These are phyloP conservation scores for Passer montanus DNA, from an alignment of 2,113 vertebrate species.

Conservation along the genomic window DNA sequence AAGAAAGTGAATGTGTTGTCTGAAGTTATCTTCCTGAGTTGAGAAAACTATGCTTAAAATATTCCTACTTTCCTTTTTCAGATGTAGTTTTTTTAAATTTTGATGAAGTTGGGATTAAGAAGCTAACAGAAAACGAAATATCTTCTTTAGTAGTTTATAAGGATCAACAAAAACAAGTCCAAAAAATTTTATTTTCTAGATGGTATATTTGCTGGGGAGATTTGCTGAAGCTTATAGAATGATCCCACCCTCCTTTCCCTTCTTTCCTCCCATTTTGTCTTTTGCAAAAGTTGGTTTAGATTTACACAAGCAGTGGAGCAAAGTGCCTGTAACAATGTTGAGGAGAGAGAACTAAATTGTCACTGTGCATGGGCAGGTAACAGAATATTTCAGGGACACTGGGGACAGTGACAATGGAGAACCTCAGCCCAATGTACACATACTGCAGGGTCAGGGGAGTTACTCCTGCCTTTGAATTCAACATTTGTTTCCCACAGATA, in stretches of 20 bases:
- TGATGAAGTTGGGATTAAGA: background rate
- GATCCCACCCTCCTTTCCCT: background rate
- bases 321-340: background rate
- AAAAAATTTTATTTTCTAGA: background rate
- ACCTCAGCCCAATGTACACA: background rate
- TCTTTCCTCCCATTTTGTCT: background rate
- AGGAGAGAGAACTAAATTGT: background rate
- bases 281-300: background rate
- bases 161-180: background rate
- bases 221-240: background rate
- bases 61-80: background rate
- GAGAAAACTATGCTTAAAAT: constrained; percentile 24
- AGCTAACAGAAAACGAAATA: background rate
- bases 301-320: background rate
- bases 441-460: background rate
- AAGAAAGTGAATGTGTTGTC: constrained; percentile 43
- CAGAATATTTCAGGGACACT: background rate
- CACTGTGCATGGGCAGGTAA: background rate
- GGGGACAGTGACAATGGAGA: background rate
- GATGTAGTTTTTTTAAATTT: background rate
- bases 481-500: background rate
- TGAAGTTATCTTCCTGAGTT: constrained; percentile 47
- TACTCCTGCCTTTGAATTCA: background rate
- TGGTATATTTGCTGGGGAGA: background rate
- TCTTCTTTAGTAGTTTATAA: background rate